Conservation (phyloP, 2,797 vertebrate species). For the Coluber constrictor region DNA sequence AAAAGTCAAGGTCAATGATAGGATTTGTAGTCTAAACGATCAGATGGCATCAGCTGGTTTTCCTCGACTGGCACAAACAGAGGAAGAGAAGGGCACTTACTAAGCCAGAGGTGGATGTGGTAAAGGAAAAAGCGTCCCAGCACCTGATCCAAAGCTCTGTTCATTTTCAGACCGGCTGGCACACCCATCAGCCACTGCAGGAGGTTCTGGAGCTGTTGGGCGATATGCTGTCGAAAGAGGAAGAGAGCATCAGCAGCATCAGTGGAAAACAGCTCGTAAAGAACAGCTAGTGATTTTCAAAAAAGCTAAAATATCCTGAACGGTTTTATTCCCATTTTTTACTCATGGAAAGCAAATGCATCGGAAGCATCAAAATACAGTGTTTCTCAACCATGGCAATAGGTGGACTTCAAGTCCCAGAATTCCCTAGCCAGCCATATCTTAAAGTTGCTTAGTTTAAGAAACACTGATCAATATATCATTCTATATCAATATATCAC, state of each 20-base stretch:
- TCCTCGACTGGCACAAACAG: not conserved
- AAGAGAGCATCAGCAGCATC: not conserved
- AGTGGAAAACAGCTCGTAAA: not conserved
- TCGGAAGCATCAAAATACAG: not conserved
- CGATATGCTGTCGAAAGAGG: slow-evolving; percentile 75
- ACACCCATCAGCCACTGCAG: slow-evolving; percentile 98
- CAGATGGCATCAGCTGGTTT: not conserved
- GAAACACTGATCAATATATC: not conserved
- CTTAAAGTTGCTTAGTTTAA: not conserved
- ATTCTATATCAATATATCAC: too few species aligned
- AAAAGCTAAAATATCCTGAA: not conserved
- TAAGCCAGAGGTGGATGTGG: slow-evolving; percentile 98
- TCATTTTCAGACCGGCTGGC: slow-evolving; percentile 97
- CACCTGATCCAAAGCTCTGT: slow-evolving; percentile 91
- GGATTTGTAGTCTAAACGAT: not conserved
- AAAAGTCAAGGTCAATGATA: not conserved
- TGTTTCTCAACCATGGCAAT: not conserved
- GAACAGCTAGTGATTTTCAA: not conserved
- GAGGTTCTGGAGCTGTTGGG: slow-evolving; percentile 86
- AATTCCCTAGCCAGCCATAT: not conserved
- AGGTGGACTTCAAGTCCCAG: not conserved
- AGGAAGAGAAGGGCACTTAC: slow-evolving; percentile 74
- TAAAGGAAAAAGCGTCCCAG: slow-evolving; percentile 98
- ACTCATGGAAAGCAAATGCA: not conserved
- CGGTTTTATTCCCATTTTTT: not conserved